Conservation (phyloP, 1,140 invertebrate genomes). For the Stegodyphus dumicola region DNA sequence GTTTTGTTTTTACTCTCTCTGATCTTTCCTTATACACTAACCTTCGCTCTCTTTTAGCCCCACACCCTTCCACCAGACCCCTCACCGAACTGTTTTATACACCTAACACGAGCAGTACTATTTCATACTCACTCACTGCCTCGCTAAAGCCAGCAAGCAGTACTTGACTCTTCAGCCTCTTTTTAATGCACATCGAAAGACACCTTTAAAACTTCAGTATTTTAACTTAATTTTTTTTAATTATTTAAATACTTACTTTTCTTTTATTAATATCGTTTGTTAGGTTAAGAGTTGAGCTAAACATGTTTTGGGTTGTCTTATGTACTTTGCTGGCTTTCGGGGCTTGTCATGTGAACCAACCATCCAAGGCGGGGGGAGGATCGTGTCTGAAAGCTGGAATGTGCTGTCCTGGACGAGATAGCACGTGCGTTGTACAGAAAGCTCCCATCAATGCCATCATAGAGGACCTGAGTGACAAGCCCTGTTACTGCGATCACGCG, state of each 20-base stretch:
- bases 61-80: neutral
- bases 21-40: constrained; percentile 16
- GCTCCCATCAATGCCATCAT: constrained; percentile 84
- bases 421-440: constrained; percentile 87
- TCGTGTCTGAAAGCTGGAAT: constrained; percentile 63
- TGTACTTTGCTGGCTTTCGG: constrained; percentile 35
- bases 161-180: neutral
- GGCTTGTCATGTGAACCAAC: constrained; percentile 36
- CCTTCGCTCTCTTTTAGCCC: constrained; percentile 36
- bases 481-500: constrained; percentile 89
- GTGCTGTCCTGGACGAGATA: constrained; percentile 78
- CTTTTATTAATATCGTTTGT: neutral
- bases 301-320: constrained; percentile 12
- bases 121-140: neutral
- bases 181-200: neutral
- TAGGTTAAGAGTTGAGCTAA: neutral
- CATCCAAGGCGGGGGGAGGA: constrained; percentile 26
- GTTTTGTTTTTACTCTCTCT: constrained; percentile 54
- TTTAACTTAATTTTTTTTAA: too few species aligned
- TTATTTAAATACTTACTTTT: neutral
- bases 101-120: neutral
- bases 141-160: constrained; percentile 15
- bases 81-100: constrained; percentile 45
- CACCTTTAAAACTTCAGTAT: neutral
- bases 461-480: constrained; percentile 82